Evolutionary conservation across 2,113 vertebrate genomes (phyloP).

Genomic region (Amphiprion percula): DNA sequence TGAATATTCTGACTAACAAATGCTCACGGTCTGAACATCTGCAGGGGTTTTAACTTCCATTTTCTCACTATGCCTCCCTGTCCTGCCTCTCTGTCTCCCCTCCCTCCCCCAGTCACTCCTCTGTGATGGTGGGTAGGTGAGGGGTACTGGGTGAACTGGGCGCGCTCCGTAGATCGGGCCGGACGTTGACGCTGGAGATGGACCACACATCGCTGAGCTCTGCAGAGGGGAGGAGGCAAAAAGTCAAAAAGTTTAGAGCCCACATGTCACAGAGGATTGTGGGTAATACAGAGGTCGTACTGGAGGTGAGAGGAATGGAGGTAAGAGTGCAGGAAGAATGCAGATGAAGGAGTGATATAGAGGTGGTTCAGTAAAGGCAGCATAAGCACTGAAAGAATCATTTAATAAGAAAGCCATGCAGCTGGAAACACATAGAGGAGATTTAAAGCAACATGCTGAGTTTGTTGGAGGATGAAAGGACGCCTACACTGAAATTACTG

Average conservation of each 20-base stretch:
- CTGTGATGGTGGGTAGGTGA: slow-evolving; percentile 82
- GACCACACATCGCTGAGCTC: slow-evolving; percentile 87
- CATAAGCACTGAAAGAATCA: too few relatives aligned
- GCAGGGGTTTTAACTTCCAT: neutral
- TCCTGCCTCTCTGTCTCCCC: neutral
- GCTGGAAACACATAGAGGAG: too few relatives aligned
- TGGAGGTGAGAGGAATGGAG: neutral
- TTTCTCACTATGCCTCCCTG: neutral
- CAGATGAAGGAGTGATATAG: neutral
- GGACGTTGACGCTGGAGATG: slow-evolving; percentile 79
- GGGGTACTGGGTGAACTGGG: slow-evolving; percentile 65
- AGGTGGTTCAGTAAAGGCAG: too few relatives aligned
- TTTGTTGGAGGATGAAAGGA: too few relatives aligned
- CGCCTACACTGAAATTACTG: too few relatives aligned
- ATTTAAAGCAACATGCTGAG: too few relatives aligned
- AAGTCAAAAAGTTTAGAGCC: slow-evolving; percentile 12
- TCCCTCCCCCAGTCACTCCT: slow-evolving; percentile 66
- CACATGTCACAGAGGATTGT: neutral
- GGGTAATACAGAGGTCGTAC: slow-evolving; percentile 10
- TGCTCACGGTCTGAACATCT: neutral
- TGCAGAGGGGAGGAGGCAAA: slow-evolving; percentile 48
- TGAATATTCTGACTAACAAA: neutral
- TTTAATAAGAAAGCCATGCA: too few relatives aligned
- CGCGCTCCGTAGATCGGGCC: slow-evolving; percentile 70
- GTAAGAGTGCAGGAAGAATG: neutral